These are phyloP conservation scores for Colletes collaris DNA, from an alignment of 2,888 invertebrate species.

Conservation along the genomic window DNA sequence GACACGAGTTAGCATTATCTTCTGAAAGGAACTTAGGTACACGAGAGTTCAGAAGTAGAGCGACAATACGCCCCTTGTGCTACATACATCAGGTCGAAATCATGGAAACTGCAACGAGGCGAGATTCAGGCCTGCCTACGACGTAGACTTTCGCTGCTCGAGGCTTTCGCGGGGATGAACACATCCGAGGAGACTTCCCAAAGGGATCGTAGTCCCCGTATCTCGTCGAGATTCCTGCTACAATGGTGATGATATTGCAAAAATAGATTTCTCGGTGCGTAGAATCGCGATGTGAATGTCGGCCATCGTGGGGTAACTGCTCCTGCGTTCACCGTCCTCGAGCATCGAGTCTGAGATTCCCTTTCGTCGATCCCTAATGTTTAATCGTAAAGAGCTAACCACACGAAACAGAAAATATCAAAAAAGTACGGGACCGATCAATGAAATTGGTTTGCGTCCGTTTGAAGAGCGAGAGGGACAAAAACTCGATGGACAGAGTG, in stretches of 20 bases:
- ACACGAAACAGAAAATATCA: conserved; percentile 35
- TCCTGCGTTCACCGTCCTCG: conserved; percentile 41
- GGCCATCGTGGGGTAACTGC: conserved; percentile 12
- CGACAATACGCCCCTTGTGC: conserved; percentile 7
- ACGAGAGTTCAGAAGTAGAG: not conserved
- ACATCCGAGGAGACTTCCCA: conserved; percentile 17
- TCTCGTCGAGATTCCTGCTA: conserved; percentile 59
- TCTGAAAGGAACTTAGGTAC: not conserved
- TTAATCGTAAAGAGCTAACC: conserved; percentile 30
- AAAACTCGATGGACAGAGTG: no score
- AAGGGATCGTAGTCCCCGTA: conserved; percentile 26
- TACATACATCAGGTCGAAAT: conserved; percentile 4
- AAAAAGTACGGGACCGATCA: conserved; percentile 25
- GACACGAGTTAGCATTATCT: not conserved
- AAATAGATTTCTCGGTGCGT: conserved; percentile 67
- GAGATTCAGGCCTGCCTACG: conserved; percentile 37
- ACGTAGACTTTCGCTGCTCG: conserved; percentile 38
- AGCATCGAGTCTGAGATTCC: conserved; percentile 20
- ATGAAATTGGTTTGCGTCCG: conserved; percentile 18
- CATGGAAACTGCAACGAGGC: conserved; percentile 1
- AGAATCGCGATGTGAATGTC: conserved; percentile 54
- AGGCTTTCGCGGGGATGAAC: conserved; percentile 34
- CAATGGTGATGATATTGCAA: conserved; percentile 68
- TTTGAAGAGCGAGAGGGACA: not conserved
- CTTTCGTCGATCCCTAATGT: conserved; percentile 12